phyloP scores from a whole-genome alignment of 2,113 vertebrate species.

The Phalacrocorax aristotelis region DNA sequence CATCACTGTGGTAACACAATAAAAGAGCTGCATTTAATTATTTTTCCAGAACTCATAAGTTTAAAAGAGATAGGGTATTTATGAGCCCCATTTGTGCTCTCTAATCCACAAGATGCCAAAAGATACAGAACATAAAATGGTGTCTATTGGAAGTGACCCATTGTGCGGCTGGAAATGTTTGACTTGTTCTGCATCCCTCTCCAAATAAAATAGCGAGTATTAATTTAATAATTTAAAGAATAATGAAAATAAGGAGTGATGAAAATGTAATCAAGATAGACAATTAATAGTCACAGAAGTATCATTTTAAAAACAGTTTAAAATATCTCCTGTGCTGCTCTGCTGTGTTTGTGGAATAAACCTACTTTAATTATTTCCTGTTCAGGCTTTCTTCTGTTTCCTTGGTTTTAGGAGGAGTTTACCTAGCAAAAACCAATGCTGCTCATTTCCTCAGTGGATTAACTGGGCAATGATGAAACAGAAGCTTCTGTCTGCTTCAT shows the following conservation, averaged over 20 bases:
- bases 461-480: conserved; percentile 79
- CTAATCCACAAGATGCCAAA: neutral
- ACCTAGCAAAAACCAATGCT: conserved; percentile 66
- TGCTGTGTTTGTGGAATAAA: conserved; percentile 35
- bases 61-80: conserved; percentile 7
- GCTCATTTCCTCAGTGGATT: conserved; percentile 90
- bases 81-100: neutral
- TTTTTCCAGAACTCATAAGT: conserved; percentile 13
- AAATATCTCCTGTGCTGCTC: neutral
- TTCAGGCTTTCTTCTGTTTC: conserved; percentile 63
- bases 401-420: conserved; percentile 68
- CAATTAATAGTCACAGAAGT: neutral
- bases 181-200: neutral
- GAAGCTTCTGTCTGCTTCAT: conserved; percentile 81
- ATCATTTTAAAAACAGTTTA: conserved; percentile 25
- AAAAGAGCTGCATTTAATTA: conserved; percentile 1
- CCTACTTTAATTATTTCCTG: conserved; percentile 67
- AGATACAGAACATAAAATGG: neutral
- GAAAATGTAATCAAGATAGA: conserved; percentile 26
- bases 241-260: neutral
- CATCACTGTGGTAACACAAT: neutral
- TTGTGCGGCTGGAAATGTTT: neutral
- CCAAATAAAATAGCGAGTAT: neutral
- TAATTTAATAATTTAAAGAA: conserved; percentile 48
- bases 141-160: neutral